These are phyloP conservation scores for Drosophila acutilabella DNA, from an alignment of 2,888 invertebrate species.

Conservation along the genomic window DNA sequence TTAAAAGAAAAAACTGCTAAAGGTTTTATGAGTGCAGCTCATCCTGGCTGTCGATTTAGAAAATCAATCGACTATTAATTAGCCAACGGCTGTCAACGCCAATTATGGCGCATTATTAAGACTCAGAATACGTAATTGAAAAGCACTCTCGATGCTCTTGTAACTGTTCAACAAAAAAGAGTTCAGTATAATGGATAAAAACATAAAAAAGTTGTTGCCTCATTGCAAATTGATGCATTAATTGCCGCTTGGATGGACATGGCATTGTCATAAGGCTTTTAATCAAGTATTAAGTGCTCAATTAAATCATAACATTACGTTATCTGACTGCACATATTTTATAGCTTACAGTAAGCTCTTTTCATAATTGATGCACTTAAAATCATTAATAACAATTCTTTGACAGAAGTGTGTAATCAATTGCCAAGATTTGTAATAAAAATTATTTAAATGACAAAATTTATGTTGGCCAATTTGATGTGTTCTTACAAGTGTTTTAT, in stretches of 20 bases:
- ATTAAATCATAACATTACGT: constrained; percentile 19
- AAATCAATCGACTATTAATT: constrained; percentile 54
- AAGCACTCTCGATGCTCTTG: constrained; percentile 24
- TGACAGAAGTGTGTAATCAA: too few species aligned
- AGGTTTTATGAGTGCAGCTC: constrained; percentile 18
- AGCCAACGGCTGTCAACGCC: constrained; percentile 37
- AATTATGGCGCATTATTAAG: constrained; percentile 54
- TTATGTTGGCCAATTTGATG: too few species aligned
- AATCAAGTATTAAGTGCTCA: constrained; percentile 21
- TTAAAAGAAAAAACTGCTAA: neutral
- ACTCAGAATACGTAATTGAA: constrained; percentile 27
- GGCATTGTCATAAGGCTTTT: constrained; percentile 1
- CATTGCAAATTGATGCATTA: constrained; percentile 46
- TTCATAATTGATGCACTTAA: neutral
- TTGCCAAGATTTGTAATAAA: too few species aligned
- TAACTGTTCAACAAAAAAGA: constrained; percentile 28
- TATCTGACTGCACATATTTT: neutral
- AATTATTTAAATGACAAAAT: too few species aligned
- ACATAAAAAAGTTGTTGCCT: constrained; percentile 11
- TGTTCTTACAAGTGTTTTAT: too few species aligned
- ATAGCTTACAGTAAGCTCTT: neutral
- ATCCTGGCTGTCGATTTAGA: neutral
- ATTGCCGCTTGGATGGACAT: constrained; percentile 26
- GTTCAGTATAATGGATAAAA: constrained; percentile 35
- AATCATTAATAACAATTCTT: neutral